A percentile compares a stretch with the other conserved stretches of the same genome.
Evolutionary conservation across 2,888 invertebrate genomes (phyloP).

Genomic region (Chrysina gloriosa): DNA sequence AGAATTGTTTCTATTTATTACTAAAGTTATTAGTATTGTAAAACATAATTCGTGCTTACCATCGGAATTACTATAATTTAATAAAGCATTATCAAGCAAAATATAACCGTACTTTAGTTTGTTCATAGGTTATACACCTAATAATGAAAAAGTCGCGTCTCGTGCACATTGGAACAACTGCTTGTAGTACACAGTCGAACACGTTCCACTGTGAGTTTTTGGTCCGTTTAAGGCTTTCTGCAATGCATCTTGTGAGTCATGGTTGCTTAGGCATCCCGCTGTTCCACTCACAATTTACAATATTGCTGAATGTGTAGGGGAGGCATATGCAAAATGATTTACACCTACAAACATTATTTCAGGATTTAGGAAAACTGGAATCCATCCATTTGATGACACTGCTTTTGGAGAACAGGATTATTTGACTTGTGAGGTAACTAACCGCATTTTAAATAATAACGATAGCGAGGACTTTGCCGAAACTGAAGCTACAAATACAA

Average conservation of each 20-base stretch:
- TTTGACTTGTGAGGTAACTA: background rate
- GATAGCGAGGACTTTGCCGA: background rate
- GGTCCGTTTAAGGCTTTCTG: slow-evolving; percentile 59
- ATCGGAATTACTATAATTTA: background rate
- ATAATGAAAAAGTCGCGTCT: background rate
- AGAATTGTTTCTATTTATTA: slow-evolving; percentile 12
- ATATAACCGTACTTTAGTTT: background rate
- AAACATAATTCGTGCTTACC: background rate
- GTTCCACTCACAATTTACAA: slow-evolving; percentile 60
- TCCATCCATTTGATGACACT: slow-evolving; percentile 53
- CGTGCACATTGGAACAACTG: slow-evolving; percentile 1
- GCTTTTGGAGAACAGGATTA: slow-evolving; percentile 49
- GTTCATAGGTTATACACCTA: slow-evolving; percentile 5
- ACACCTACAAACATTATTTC: slow-evolving; percentile 52
- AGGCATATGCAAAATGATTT: slow-evolving; percentile 48
- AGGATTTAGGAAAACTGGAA: slow-evolving; percentile 53
- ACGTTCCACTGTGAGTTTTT: slow-evolving; percentile 48
- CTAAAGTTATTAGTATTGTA: slow-evolving; percentile 8
- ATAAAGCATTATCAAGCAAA: background rate
- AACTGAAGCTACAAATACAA: background rate
- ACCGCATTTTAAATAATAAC: slow-evolving; percentile 5
- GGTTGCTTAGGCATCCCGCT: slow-evolving; percentile 59
- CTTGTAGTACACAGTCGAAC: background rate
- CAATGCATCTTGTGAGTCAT: slow-evolving; percentile 54
- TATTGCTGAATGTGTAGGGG: slow-evolving; percentile 50